Evolutionary conservation across 2,888 invertebrate species (phyloP).

Genomic region (Diaperis boleti): DNA sequence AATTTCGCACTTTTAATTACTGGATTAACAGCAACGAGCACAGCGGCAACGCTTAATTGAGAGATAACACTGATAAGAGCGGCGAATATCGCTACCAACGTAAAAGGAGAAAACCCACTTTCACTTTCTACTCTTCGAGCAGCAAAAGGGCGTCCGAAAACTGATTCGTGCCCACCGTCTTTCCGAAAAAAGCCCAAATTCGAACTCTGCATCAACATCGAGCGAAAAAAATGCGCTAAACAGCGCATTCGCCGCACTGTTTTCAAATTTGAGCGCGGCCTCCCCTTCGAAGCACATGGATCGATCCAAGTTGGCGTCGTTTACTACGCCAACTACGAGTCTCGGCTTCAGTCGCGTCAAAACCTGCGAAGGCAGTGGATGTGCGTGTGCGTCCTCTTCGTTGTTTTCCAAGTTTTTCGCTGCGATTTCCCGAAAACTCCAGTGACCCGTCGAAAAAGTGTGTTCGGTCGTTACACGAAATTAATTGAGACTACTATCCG

Average conservation of each 20-base stretch:
- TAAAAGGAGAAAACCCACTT: too few species aligned
- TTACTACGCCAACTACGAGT: constrained; percentile 20
- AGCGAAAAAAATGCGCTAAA: constrained; percentile 30
- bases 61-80: too few species aligned
- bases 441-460: constrained; percentile 15
- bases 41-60: too few species aligned
- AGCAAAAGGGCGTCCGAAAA: too few species aligned
- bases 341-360: constrained; percentile 59
- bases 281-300: constrained; percentile 30
- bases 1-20: too few species aligned
- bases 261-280: constrained; percentile 41
- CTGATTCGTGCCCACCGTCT: too few species aligned
- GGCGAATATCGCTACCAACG: too few species aligned
- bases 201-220: not conserved
- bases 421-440: not conserved
- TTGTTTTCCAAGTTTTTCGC: constrained; percentile 1
- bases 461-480: not conserved
- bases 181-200: not conserved
- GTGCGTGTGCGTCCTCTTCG: constrained; percentile 9
- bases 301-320: constrained; percentile 28
- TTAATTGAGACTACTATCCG: not conserved
- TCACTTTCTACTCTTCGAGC: too few species aligned
- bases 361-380: constrained; percentile 53
- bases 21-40: too few species aligned
- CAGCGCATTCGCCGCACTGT: constrained; percentile 11